Percentiles rank a stretch among this genome's conserved stretches.
Evolutionary conservation across 2,113 vertebrate species (phyloP).

Genomic region (Paracanthobrama guichenoti): DNA sequence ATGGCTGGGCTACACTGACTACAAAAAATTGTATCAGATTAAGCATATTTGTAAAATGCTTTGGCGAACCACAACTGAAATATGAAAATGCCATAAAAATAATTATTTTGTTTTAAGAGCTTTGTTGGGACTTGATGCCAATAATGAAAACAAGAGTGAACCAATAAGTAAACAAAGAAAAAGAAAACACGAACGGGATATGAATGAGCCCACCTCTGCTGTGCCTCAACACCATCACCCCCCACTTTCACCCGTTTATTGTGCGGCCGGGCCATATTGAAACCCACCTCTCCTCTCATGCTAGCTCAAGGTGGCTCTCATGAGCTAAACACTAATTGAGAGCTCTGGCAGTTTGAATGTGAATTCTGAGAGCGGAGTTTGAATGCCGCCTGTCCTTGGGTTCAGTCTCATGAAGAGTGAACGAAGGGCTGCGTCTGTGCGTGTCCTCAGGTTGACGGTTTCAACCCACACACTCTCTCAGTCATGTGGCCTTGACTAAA

Average conservation of each 20-base stretch:
- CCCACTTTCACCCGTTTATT: slow-evolving; percentile 25
- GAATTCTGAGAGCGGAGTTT: slow-evolving; percentile 65
- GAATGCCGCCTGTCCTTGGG: slow-evolving; percentile 71
- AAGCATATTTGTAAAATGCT: background rate
- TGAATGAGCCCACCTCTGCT: slow-evolving; percentile 21
- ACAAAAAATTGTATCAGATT: too few relatives aligned
- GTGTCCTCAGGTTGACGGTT: slow-evolving; percentile 50
- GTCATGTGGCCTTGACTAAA: slow-evolving; percentile 50
- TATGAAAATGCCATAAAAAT: background rate
- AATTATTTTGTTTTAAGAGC: background rate
- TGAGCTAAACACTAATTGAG: slow-evolving; percentile 78
- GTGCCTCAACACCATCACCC: background rate
- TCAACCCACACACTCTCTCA: slow-evolving; percentile 54
- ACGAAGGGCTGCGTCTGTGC: slow-evolving; percentile 30
- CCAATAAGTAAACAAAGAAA: background rate
- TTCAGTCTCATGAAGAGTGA: slow-evolving; percentile 54
- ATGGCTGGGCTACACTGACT: background rate
- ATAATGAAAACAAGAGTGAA: background rate
- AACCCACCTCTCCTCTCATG: slow-evolving; percentile 43
- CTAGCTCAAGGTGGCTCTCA: slow-evolving; percentile 68
- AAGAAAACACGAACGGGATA: background rate
- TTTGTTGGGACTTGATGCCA: background rate
- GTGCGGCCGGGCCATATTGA: slow-evolving; percentile 37
- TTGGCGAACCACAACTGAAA: background rate
- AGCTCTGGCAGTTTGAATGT: slow-evolving; percentile 66